Conservation (phyloP, 2,797 vertebrate genomes). For the Leptodactylus fallax region DNA sequence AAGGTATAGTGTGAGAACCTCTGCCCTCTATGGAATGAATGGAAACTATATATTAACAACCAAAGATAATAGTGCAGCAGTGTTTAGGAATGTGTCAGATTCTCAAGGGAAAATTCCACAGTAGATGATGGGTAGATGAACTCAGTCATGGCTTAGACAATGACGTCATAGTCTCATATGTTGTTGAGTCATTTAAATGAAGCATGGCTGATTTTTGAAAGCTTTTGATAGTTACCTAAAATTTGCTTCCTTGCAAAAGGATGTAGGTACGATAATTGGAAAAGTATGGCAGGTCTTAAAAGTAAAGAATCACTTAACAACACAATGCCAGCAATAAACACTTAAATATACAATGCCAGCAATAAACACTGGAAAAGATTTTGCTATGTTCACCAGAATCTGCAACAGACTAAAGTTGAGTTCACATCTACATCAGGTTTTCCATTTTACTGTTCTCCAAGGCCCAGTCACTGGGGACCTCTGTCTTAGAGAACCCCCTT, state of each 20-base stretch:
- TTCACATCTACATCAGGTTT: too few relatives aligned
- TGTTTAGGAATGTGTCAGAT: not conserved
- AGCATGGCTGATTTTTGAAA: not conserved
- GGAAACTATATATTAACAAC: slow-evolving; percentile 7
- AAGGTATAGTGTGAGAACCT: not conserved
- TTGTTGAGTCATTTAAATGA: slow-evolving; percentile 14
- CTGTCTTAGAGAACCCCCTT: too few relatives aligned
- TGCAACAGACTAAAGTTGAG: too few relatives aligned
- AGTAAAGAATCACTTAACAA: too few relatives aligned
- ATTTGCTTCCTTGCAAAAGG: not conserved
- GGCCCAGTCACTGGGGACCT: too few relatives aligned
- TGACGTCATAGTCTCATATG: slow-evolving; percentile 15
- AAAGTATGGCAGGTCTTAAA: not conserved
- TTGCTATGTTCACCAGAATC: too few relatives aligned
- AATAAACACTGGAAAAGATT: not conserved
- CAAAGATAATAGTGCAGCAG: not conserved
- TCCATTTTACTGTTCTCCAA: too few relatives aligned
- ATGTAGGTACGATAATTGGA: not conserved
- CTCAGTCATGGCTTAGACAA: not conserved
- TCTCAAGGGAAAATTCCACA: not conserved
- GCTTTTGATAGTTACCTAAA: not conserved
- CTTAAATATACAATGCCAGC: not conserved
- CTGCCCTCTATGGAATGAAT: not conserved
- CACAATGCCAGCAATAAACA: too few relatives aligned
- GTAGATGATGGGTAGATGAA: not conserved